These are phyloP conservation scores for Drosophila navojoa DNA, from an alignment of 1,140 invertebrate species.

Conservation along the genomic window DNA sequence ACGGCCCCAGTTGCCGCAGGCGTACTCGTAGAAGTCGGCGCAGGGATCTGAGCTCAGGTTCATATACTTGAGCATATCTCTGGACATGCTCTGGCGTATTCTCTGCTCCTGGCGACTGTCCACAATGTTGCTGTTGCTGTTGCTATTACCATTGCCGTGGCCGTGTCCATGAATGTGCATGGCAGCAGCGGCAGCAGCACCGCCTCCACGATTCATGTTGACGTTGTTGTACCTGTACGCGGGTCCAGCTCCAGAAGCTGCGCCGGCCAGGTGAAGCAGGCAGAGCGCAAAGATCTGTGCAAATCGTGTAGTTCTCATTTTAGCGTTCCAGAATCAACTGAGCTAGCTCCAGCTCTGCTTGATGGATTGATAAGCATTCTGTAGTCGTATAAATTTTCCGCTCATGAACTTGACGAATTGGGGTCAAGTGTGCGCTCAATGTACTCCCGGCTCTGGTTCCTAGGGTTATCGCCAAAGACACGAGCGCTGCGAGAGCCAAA, in stretches of 20 bases:
- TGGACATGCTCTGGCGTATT: constrained; percentile 53
- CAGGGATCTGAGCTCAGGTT: constrained; percentile 91
- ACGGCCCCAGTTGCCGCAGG: constrained; percentile 85
- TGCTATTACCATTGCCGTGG: background rate
- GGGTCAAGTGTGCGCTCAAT: constrained; percentile 64
- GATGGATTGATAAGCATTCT: constrained; percentile 28
- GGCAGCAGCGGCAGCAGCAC: background rate
- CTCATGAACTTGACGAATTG: constrained; percentile 67
- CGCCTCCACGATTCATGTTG: background rate
- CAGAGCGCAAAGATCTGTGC: constrained; percentile 16
- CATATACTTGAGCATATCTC: constrained; percentile 90
- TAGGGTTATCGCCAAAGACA: constrained; percentile 50
- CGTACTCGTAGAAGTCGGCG: constrained; percentile 92
- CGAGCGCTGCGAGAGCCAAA: constrained; percentile 1
- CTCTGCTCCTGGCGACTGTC: constrained; percentile 49
- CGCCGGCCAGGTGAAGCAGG: background rate
- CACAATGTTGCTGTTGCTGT: constrained; percentile 8
- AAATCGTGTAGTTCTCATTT: constrained; percentile 57
- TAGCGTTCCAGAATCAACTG: constrained; percentile 59
- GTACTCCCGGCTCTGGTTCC: constrained; percentile 14
- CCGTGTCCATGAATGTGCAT: background rate
- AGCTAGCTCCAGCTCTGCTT: constrained; percentile 2
- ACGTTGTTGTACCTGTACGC: constrained; percentile 18
- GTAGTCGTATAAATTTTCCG: constrained; percentile 22
- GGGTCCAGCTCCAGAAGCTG: background rate